Evolutionary conservation across 1,140 invertebrate genomes (phyloP).

Genomic region (Bombus picipes): DNA sequence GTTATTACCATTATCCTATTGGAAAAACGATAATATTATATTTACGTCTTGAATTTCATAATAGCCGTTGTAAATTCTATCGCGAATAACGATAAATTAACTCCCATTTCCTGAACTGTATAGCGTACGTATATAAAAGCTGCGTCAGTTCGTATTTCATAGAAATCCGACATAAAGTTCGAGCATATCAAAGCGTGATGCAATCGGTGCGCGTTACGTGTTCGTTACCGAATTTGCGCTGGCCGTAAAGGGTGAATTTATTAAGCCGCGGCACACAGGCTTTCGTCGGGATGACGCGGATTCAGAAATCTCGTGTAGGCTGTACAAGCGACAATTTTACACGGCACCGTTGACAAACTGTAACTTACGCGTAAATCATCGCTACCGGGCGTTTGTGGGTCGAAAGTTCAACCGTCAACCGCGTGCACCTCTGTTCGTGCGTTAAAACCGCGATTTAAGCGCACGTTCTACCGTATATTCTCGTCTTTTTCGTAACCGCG

Average conservation of each 20-base stretch:
- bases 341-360: slow-evolving; percentile 16
- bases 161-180: not conserved
- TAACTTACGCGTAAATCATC: slow-evolving; percentile 18
- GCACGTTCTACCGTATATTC: not conserved
- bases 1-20: too few species aligned
- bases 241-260: slow-evolving; percentile 26
- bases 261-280: slow-evolving; percentile 5
- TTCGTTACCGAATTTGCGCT: slow-evolving; percentile 11
- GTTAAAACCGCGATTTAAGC: slow-evolving; percentile 26
- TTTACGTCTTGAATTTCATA: not conserved
- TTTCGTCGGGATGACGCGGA: not conserved
- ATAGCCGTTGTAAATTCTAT: not conserved
- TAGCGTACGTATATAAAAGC: not conserved
- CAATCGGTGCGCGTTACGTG: not conserved
- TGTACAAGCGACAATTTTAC: not conserved
- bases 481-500: not conserved
- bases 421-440: not conserved
- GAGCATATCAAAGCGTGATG: not conserved
- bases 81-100: not conserved
- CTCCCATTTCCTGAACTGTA: not conserved
- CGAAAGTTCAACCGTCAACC: slow-evolving; percentile 31
- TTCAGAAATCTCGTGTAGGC: not conserved
- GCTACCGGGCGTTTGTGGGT: slow-evolving; percentile 24
- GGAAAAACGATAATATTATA: too few species aligned
- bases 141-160: not conserved